Base-by-base conservation (phyloP, 2,113 vertebrate genomes). In the Osmerus eperlanus region DNA sequence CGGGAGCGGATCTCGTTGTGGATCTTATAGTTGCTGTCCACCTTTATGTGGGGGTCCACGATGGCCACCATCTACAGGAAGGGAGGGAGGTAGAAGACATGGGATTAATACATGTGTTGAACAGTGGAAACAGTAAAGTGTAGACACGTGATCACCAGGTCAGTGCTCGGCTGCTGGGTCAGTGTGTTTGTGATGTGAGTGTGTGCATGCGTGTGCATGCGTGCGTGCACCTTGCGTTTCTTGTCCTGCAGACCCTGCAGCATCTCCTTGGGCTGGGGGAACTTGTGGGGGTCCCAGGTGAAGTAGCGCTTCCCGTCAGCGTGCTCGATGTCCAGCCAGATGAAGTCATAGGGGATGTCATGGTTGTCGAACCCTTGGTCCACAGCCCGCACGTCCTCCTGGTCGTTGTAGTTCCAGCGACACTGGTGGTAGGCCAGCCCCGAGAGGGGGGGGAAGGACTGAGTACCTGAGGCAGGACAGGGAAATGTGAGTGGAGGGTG, bases 241-340 rank as follows among this genome's bases (percentile, higher is more conserved):
- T 95, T 94, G 7, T 93, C 89, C 8, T 88, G 81, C 73, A 98
- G 78, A 0, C 56, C 85, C 59, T 93, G 88, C 61, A 96, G 92
- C 95, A 98, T 95, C 32, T 88, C 81, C 6, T 86, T 91, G 0
- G 96, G 96, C 0, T 83, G 86, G 0, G 94, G 89, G 80, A 98
- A 98, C 51, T 95, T 95, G 75, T 91, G 89, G 2, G 94, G 89
- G 61, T 98, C 97, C 97, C 97, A 98, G 28, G 97, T 98, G 83
- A 98, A 98, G 79, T 98, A 98, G 53, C 97, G 95, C 64, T 98
- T 98, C 59, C 97, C 97, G 13, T 98, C 94, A 0, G 95, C 92
- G 77, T 98, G 97, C 65, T 98, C 97, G 0, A 98, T 98, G 84
- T 98, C 97, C 4, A 98, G 90, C 97, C 97, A 98, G 69, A 98